Conservation (phyloP, 2,113 vertebrate species). For the Setophaga kirtlandii region DNA sequence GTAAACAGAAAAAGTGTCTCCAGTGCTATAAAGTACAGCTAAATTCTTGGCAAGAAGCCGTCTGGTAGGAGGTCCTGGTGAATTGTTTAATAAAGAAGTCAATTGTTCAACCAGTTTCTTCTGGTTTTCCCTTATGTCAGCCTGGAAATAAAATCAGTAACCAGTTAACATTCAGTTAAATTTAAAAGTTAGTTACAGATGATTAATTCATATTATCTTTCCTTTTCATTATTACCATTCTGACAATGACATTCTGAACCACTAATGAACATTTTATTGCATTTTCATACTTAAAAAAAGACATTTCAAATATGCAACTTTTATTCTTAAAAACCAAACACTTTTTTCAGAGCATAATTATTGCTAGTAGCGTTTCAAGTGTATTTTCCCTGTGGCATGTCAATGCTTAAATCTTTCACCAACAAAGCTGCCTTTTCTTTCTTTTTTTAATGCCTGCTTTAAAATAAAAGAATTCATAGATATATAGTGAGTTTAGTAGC, state of each 20-base stretch:
- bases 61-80: constrained; percentile 90
- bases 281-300: neutral
- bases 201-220: neutral
- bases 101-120: constrained; percentile 87
- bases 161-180: neutral
- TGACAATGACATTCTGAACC: neutral
- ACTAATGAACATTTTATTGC: neutral
- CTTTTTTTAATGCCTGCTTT: neutral
- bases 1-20: constrained; percentile 86
- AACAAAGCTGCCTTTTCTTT: neutral
- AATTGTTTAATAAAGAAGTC: constrained; percentile 80
- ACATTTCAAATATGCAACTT: neutral
- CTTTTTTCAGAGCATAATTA: neutral
- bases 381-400: neutral
- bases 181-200: neutral
- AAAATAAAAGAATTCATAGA: neutral
- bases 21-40: constrained; percentile 84
- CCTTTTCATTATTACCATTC: neutral
- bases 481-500: neutral
- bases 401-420: neutral
- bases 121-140: constrained; percentile 86
- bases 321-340: neutral
- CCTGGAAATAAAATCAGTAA: constrained; percentile 72
- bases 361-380: neutral
- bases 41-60: constrained; percentile 87